Evolutionary conservation across 2,113 vertebrate species (phyloP).

Genomic region (Tragelaphus strepsiceros): DNA sequence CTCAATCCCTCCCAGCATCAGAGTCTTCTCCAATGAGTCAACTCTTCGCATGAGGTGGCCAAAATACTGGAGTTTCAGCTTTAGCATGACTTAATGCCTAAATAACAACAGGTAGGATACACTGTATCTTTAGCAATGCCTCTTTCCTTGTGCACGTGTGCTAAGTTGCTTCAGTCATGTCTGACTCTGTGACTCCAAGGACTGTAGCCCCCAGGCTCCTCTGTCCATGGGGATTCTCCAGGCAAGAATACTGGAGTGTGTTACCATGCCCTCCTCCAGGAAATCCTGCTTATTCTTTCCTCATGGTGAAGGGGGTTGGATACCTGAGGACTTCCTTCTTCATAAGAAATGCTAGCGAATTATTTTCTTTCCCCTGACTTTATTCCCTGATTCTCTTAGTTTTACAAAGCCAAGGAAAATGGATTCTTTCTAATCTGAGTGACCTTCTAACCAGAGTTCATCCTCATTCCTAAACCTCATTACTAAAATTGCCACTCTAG

Average conservation of each 20-base stretch:
- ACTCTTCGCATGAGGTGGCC: too few relatives aligned
- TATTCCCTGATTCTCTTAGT: not conserved
- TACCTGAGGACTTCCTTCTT: not conserved
- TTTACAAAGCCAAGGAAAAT: not conserved
- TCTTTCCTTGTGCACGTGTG: not conserved
- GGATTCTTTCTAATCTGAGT: not conserved
- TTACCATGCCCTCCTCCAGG: not conserved
- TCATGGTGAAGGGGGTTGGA: not conserved
- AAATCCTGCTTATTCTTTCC: not conserved
- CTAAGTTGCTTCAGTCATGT: not conserved
- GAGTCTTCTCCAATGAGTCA: too few relatives aligned
- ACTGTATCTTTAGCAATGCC: not conserved
- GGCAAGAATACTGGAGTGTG: not conserved
- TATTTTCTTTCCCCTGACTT: not conserved
- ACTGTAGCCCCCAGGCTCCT: not conserved
- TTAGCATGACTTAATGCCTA: not conserved
- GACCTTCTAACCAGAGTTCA: not conserved
- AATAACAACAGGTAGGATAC: not conserved
- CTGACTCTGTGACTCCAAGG: not conserved
- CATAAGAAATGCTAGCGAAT: not conserved
- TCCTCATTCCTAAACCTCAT: not conserved
- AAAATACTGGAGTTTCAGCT: too few relatives aligned
- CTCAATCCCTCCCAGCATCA: too few relatives aligned
- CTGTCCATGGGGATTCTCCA: not conserved
- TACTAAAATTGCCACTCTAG: not conserved